Evolutionary conservation across 64 coral and sea anemone genomes (phyloP).

Genomic region (Pachyseris speciosa): DNA sequence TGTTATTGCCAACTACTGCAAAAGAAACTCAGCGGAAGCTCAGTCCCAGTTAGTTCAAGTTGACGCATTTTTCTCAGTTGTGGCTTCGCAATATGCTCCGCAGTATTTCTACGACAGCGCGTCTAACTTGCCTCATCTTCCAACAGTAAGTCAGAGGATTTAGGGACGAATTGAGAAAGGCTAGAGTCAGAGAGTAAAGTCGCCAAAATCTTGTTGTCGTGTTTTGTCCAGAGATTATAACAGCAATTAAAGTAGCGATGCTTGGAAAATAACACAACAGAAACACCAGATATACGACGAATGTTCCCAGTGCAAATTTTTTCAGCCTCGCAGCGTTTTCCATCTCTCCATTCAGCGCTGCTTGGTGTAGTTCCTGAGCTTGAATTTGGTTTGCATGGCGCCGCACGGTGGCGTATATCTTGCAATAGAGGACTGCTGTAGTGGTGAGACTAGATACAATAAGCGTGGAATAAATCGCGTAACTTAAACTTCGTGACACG

Average conservation of each 20-base stretch:
- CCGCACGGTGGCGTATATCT: not conserved
- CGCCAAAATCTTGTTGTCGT: not conserved
- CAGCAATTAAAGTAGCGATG: not conserved
- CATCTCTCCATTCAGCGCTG: not conserved
- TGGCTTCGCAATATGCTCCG: not conserved
- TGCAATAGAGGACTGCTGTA: not conserved
- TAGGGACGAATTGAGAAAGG: not conserved
- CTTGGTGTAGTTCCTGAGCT: not conserved
- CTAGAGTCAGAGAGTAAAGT: not conserved
- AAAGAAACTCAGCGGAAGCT: too few species aligned
- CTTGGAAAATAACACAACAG: slow-evolving; percentile 5
- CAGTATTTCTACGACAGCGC: not conserved
- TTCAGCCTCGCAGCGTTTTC: not conserved
- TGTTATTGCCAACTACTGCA: too few species aligned
- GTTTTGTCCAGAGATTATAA: not conserved
- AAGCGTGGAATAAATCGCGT: not conserved
- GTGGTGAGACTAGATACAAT: not conserved
- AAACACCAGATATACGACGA: slow-evolving; percentile 15
- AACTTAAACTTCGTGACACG: not conserved
- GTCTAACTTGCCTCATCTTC: slow-evolving; percentile 21
- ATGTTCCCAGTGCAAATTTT: not conserved
- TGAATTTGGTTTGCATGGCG: not conserved
- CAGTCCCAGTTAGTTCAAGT: too few species aligned
- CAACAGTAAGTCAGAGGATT: slow-evolving; percentile 38
- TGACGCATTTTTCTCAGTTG: not conserved